Evolutionary conservation across 2,888 invertebrate genomes (phyloP).

Genomic region (Ochlodes sylvanus): DNA sequence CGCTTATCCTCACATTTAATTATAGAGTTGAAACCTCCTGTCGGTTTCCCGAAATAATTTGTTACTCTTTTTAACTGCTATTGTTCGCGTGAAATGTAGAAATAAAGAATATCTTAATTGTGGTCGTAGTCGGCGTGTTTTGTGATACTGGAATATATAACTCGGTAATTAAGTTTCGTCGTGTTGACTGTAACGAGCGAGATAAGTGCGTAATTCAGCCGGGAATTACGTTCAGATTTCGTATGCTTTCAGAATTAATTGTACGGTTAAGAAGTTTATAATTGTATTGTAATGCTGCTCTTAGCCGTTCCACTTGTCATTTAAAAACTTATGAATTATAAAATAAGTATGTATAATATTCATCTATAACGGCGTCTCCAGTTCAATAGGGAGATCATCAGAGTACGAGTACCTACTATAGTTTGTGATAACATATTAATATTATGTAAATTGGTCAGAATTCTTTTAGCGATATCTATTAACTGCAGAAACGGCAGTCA

Average conservation of each 20-base stretch:
- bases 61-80: constrained; percentile 50
- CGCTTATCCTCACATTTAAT: constrained; percentile 50
- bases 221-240: constrained; percentile 37
- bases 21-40: constrained; percentile 47
- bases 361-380: no score
- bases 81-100: constrained; percentile 71
- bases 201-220: constrained; percentile 53
- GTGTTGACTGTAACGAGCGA: constrained; percentile 78
- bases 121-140: constrained; percentile 71
- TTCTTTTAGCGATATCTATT: no score
- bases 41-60: constrained; percentile 49
- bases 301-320: constrained; percentile 1
- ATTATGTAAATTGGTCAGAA: no score
- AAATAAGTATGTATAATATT: no score
- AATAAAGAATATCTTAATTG: constrained; percentile 81
- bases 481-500: no score
- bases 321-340: not conserved
- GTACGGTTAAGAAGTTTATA: constrained; percentile 8
- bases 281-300: constrained; percentile 11
- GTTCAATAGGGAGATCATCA: no score
- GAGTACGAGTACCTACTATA: not conserved
- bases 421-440: no score
- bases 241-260: constrained; percentile 35
- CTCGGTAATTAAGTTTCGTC: constrained; percentile 71
- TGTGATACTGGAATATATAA: constrained; percentile 77